Base-by-base conservation (phyloP, 2,113 vertebrate species). In the Damaliscus lunatus region DNA sequence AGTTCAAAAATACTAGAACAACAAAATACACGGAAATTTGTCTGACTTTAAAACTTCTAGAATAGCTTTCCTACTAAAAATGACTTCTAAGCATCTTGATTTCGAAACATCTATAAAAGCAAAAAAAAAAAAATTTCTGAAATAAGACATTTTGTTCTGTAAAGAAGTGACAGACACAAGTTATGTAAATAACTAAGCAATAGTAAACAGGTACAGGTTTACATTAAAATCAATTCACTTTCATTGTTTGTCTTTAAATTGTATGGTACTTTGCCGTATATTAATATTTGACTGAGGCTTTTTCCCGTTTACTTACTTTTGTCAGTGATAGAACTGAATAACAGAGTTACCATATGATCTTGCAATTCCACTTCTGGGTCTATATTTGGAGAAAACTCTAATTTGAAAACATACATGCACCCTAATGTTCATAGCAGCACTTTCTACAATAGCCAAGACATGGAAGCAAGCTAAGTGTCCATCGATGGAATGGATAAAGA, bases 1-100 rank as follows among this genome's bases (percentile, higher is more conserved):
- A 59, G 16, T 10, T 64, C 43, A 2, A 62, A 60, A 67, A 7
- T 46, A 14, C 8, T 4, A 59, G 9, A 89, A 29, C 4, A 29
- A 2, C 2, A 64, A n/a, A 82, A 29, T 21, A 92, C n/a, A 8
- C 0, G 5, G 7, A 90, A 5, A 2, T 13, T 17, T 77, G 1
- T 64, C 5, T 81, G 21, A 77, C 1, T 91, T 8, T 14, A 89
- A 80, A 53, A 9, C 1, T 7, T 55, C 6, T 33, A 83, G 6
- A 29, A n/a, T 86, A 46, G 62, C 4, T 23, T 92, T 3, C 12
- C 21, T 57, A 14, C 2, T 52, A 50, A 14, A 50, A 64, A 84
- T 43, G 6, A 11, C 10, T 67, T 50, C 17, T 23, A 14, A 33
- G 1, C 82, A 78, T 64, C 8, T 74, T 50, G 40, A 67, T 90